A percentile compares a stretch with the other conserved stretches of the same genome.
Conservation (phyloP, 2,113 vertebrate genomes). For the Silurus asotus region DNA sequence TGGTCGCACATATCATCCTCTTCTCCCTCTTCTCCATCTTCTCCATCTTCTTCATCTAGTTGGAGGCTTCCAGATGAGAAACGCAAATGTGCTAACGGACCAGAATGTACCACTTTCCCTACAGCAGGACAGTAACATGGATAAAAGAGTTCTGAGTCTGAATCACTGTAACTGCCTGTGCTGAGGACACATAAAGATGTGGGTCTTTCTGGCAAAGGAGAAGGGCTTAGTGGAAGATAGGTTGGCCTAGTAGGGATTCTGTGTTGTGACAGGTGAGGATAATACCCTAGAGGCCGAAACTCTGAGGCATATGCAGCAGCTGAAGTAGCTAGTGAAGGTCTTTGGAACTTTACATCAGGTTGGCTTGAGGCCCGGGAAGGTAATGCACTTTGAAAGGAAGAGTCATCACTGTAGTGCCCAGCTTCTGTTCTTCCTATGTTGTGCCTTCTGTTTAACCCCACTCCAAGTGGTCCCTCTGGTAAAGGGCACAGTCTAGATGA, state of each 20-base stretch:
- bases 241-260: constrained; percentile 67
- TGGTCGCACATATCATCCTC: constrained; percentile 53
- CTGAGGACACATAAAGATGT: constrained; percentile 65
- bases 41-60: constrained; percentile 85
- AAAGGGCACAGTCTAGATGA: constrained; percentile 62
- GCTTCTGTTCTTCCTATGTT: constrained; percentile 58
- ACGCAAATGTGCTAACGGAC: constrained; percentile 78
- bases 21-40: constrained; percentile 57
- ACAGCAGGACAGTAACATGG: constrained; percentile 79
- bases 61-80: constrained; percentile 92
- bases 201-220: constrained; percentile 61
- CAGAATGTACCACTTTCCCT: constrained; percentile 66
- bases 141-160: constrained; percentile 86
- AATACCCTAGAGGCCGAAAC: constrained; percentile 86
- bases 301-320: constrained; percentile 78
- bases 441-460: constrained; percentile 50
- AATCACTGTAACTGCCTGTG: constrained; percentile 83
- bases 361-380: constrained; percentile 86
- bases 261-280: constrained; percentile 76
- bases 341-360: constrained; percentile 84
- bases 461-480: constrained; percentile 39
- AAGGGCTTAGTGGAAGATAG: constrained; percentile 70
- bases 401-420: constrained; percentile 75
- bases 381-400: constrained; percentile 73
- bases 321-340: constrained; percentile 56